phyloP scores from a whole-genome alignment of 2,113 vertebrate genomes.

The Abramis brama region DNA sequence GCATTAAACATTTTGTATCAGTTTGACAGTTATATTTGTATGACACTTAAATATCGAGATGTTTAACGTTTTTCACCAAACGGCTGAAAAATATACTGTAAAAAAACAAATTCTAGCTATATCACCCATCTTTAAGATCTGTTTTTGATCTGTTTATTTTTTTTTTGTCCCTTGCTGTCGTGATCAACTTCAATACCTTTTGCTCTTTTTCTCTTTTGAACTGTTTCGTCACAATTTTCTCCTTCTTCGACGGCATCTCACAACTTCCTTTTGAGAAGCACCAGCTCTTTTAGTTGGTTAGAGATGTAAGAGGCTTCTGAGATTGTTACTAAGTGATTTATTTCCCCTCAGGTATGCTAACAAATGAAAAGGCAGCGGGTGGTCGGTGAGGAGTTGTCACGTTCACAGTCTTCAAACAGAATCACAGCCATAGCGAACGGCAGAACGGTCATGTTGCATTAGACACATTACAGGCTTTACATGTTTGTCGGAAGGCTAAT shows the following conservation, averaged over 20 bases:
- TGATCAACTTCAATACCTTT: conserved; percentile 57
- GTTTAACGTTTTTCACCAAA: too few relatives aligned
- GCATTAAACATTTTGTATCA: neutral
- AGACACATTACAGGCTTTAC: conserved; percentile 47
- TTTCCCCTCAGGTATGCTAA: conserved; percentile 22
- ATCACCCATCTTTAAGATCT: neutral
- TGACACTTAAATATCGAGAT: too few relatives aligned
- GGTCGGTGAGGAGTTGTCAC: conserved; percentile 41
- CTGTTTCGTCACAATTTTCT: neutral
- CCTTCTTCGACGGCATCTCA: neutral
- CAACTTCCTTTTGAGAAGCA: conserved; percentile 50
- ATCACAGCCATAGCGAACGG: conserved; percentile 60
- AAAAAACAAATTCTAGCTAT: too few relatives aligned
- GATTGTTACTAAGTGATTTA: conserved; percentile 25
- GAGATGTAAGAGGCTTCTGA: conserved; percentile 17
- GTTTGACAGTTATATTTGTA: too few relatives aligned
- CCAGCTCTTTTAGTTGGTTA: conserved; percentile 42
- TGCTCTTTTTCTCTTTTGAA: conserved; percentile 1
- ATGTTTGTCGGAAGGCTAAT: conserved; percentile 45
- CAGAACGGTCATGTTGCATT: conserved; percentile 62
- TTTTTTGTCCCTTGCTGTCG: conserved; percentile 17
- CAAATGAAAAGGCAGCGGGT: conserved; percentile 51
- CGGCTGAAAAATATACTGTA: too few relatives aligned
- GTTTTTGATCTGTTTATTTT: neutral
- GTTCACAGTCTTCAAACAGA: conserved; percentile 47